Evolutionary conservation across 2,888 invertebrate species (phyloP).

Genomic region (Folsomia candida): DNA sequence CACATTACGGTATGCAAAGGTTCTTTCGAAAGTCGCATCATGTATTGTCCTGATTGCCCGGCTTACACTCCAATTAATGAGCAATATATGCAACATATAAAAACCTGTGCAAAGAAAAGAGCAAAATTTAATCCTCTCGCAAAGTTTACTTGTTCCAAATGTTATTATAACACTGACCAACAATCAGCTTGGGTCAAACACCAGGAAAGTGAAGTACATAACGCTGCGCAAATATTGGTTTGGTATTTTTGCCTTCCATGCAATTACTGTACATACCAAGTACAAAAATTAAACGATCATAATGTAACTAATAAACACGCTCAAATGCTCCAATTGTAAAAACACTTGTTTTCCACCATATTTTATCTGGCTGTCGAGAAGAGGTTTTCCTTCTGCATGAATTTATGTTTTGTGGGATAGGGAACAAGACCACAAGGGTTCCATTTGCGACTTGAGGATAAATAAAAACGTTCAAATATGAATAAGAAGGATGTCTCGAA

Average conservation of each 20-base stretch:
- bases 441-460: conserved; percentile 8
- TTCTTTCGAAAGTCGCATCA: background rate
- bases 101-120: background rate
- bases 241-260: background rate
- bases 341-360: too few species aligned
- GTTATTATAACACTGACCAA: background rate
- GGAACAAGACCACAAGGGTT: conserved; percentile 11
- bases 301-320: too few species aligned
- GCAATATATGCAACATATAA: background rate
- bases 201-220: background rate
- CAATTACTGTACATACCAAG: too few species aligned
- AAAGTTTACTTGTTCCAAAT: background rate
- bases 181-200: background rate
- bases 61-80: background rate
- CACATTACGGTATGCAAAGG: background rate
- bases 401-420: background rate
- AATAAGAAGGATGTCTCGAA: background rate
- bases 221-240: background rate
- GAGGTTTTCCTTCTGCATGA: background rate
- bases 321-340: too few species aligned
- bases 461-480: conserved; percentile 9
- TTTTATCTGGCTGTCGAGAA: background rate
- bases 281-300: too few species aligned
- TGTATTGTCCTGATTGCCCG: background rate
- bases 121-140: background rate